Base-by-base conservation (phyloP, 2,888 invertebrate genomes). In the Minunthozetes semirufus region DNA sequence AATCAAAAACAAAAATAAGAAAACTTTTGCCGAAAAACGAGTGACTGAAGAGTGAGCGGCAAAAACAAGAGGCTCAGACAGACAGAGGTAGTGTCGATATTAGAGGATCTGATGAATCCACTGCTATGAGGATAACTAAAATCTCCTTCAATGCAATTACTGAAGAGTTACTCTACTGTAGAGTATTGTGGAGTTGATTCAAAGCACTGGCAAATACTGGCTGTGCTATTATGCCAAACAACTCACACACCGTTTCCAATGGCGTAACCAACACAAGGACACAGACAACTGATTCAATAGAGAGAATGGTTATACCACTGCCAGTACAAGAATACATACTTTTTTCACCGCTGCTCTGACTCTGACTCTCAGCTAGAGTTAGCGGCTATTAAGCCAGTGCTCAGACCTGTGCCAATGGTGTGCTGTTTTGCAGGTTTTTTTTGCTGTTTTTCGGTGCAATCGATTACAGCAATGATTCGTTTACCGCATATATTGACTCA, bases 151-250 rank as follows among this genome's bases (percentile, higher is more conserved):
- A 25, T 66, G 66, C n/a, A 38, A 66, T 66, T 66, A 66, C 42
- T 38, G 38, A n/a, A n/a, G n/a, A n/a, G n/a, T n/a, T n/a, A n/a
- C n/a, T n/a, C n/a, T n/a, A n/a, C n/a, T n/a, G n/a, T n/a, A n/a
- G n/a, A n/a, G n/a, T n/a, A n/a, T n/a, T 38, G 66, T 48, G n/a
- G 66, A 38, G 66, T 66, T 66, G 66, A 66, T 61, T 61, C 61
- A 61, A 29, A 19, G 13, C 19, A 53, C 19, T 53, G 42, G 8
- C 42, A 42, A 42, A 42, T 11, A 42, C 8, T 42, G 53, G 19
- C 42, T 9, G 42, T 13, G 48, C 48, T 48, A 48, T 48, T 48
- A 48, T 48, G 48, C 13, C 17, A 6, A 48, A n/a, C 5, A 53
- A 53, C 53, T 53, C 6, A 3, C 61, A 61, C 66, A 66, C 3